Conservation (phyloP, 1,140 invertebrate genomes). For the Drosophila bocqueti region DNA sequence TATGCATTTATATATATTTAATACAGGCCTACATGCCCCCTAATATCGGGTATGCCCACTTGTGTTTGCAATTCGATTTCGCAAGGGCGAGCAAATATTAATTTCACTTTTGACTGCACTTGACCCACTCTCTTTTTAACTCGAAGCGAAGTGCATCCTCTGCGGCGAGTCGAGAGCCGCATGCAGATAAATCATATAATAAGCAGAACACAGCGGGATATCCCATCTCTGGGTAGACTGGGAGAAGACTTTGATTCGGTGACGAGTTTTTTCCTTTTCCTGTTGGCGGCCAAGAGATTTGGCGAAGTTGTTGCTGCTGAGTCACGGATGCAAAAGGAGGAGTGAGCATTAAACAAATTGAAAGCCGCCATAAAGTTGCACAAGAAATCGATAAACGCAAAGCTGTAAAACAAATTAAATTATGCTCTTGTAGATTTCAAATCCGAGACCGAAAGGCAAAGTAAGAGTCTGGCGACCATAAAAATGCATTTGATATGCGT, state of each 20-base stretch:
- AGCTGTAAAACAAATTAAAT: constrained; percentile 76
- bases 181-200: constrained; percentile 74
- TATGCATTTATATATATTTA: neutral
- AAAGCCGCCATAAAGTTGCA: constrained; percentile 66
- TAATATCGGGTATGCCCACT: constrained; percentile 12
- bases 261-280: constrained; percentile 31
- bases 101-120: constrained; percentile 83
- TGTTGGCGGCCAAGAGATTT: constrained; percentile 20
- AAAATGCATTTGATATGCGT: constrained; percentile 65
- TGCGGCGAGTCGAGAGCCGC: neutral
- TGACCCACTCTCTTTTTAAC: constrained; percentile 77
- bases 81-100: constrained; percentile 66
- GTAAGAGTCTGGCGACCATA: constrained; percentile 60
- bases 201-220: constrained; percentile 72
- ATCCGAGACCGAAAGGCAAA: constrained; percentile 58
- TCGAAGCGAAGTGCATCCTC: constrained; percentile 52
- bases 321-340: constrained; percentile 44
- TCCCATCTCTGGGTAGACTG: constrained; percentile 25
- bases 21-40: neutral
- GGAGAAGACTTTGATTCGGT: constrained; percentile 44
- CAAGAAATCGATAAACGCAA: constrained; percentile 58
- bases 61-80: constrained; percentile 1
- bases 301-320: constrained; percentile 34
- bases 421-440: constrained; percentile 53
- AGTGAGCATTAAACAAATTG: constrained; percentile 54